Evolutionary conservation across 2,888 invertebrate genomes (phyloP), one percentile per base, ranked within the genome.

Genomic region (Choreutis nemorana): DNA sequence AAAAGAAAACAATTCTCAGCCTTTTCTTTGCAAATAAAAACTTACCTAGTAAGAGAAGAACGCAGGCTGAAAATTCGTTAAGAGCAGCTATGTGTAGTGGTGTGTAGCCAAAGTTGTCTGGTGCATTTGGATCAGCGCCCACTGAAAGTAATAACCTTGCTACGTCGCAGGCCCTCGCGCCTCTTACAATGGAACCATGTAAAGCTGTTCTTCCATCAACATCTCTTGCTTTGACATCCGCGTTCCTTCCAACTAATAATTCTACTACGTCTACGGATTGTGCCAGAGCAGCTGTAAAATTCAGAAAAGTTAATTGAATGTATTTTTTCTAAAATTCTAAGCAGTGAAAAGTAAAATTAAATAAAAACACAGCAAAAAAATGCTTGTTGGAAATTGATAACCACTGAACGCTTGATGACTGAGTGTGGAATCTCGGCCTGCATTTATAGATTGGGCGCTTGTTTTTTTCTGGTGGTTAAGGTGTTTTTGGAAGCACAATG

Each of bases 41-140:
- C 48, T 57, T 45, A 60, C 82, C 83, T 39, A 93, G 71, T 29
- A 93, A 72, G 30, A 89, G 66, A 45, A 87, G 75, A 8, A 90
- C 91, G 44, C 89, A 87, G 10, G 83, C 82, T 4, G 91, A 89
- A 46, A 88, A 90, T 58, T 92, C 92, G 52, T 91, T 90, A 14
- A 92, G 68, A 0, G 91, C 92, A 1, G 93, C 91, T 24, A 91
- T 83, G 53, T 93, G 92, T 16, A 92, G 60, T 0, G 92, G 87
- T 0, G 91, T 91, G 50, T 91, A 92, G n/a, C 92, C 92, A 47
- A 87, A 91, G 41, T 84, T 83, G 49, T 92, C 91, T 0, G 89
- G 81, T 40, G 83, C 84, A 56, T 93, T 92, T 2, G 91, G 87
- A 49, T 85, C 81, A 0, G 88, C 88, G 1, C 88, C 87, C 1